Base-by-base conservation (phyloP, 2,888 invertebrate genomes). In the Tryphoninae sp. region DNA sequence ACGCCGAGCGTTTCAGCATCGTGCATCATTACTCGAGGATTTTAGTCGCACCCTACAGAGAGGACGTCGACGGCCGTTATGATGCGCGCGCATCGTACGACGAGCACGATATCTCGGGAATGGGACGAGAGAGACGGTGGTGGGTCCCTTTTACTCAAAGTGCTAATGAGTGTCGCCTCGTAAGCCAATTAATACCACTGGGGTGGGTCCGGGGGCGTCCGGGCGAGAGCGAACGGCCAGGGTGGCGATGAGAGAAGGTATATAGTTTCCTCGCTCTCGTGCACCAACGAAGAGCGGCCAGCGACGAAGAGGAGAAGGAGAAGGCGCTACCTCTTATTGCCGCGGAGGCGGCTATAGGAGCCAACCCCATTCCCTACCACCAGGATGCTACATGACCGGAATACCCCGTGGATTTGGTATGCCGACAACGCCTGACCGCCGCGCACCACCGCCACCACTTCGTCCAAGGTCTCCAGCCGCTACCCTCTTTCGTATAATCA, bases 161-260 rank as follows among this genome's bases (percentile, higher is more conserved):
- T 92, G 91, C 91, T 92, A 92, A 91, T 92, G 91, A 92, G 91
- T 90, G 92, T 91, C 91, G 90, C 91, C 91, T 90, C 91, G 91
- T 92, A 92, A 92, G 91, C 92, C 92, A 92, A 92, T 92, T 92
- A 91, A 92, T 92, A 91, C 91, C 89, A 86, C 86, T 85, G 75
- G 81, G 82, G 65, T 76, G 77, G 77, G 82, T 68, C 40, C 61
- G 13, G 26, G 68, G 51, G 68, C 53, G 7, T 33, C 42, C 59
- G 71, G 75, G 78, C 58, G 71, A 81, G 76, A 75, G 67, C 26
- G 75, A 67, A 58, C 76, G 76, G 49, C 58, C 79, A 45, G 62
- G 77, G 61, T 71, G 76, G 67, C 65, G 59, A 58, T 42, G 62
- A 26, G 33, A 64, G 65, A 78, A 72, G 67, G 64, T 59, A 79